Conservation (phyloP, 2,797 vertebrate species). For the Rhynchotus rufescens region DNA sequence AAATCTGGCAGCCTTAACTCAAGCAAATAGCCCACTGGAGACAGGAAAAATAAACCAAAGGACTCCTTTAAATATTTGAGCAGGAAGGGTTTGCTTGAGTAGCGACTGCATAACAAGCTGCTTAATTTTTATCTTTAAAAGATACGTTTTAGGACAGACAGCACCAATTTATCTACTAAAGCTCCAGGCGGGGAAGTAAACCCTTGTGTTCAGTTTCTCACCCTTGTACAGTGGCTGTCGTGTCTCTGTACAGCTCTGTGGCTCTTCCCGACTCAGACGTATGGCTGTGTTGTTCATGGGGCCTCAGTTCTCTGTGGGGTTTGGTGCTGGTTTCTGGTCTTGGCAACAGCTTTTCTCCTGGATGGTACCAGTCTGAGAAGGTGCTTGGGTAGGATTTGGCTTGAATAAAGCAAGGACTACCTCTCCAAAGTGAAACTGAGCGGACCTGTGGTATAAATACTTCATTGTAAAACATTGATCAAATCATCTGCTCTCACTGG, state of each 20-base stretch:
- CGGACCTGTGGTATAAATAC: background rate
- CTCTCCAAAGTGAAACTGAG: background rate
- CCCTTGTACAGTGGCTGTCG: fast-evolving
- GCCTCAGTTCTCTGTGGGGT: background rate
- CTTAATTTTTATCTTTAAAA: constrained; percentile 51
- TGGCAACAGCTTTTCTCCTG: fast-evolving
- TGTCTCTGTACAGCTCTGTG: background rate
- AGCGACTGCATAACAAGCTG: background rate
- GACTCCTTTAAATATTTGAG: constrained; percentile 58
- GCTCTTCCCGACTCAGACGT: background rate
- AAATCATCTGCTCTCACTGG: no score
- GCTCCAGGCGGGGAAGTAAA: background rate
- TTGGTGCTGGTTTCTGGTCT: background rate
- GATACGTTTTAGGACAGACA: background rate
- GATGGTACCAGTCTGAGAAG: background rate
- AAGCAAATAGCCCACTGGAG: constrained; percentile 64
- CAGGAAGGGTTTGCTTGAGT: constrained; percentile 31
- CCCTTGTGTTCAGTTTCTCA: background rate
- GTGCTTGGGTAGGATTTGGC: background rate
- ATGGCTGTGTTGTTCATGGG: background rate
- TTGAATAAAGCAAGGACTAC: no score
- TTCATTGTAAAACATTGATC: background rate
- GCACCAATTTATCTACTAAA: background rate
- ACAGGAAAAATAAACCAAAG: constrained; percentile 63
- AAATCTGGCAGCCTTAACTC: constrained; percentile 68